Base-by-base conservation (phyloP, 2,113 vertebrate species). In the Rhynchopsitta pachyrhyncha region DNA sequence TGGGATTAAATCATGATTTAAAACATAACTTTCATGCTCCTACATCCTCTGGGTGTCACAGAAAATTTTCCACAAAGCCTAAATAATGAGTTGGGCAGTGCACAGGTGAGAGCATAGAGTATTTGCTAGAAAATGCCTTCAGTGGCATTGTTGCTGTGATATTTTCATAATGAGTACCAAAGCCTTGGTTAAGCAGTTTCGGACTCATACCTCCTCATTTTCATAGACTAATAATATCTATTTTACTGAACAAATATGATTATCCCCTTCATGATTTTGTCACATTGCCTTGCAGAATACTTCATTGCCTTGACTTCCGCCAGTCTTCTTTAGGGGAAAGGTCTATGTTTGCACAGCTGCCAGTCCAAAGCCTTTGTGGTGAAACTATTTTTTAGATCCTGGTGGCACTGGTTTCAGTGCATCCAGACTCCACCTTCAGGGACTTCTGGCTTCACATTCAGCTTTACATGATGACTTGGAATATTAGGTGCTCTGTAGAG, bases 371-470 rank as follows among this genome's bases (percentile, higher is more conserved):
- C 23, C 15, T 9, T 64, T 1, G 0, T 6, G 4, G 75, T 20
- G 42, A 77, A 90, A 37, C 22, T 60, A 20, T 31, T 76, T 63
- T 81, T 69, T 52, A 29, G 60, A 17, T 57, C 55, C 55, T 1
- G 0, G 7, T 63, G 42, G 63, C 22, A 24, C 1, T 0, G 0
- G 20, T 37, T 19, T 2, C 33, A n/a, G 25, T 44, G 28, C 14
- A 27, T 14, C 46, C 50, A 41, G 33, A 25, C 11, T 62, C 73
- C 69, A 71, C 62, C 75, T 66, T 46, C 39, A 71, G 49, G 44
- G 9, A 13, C 41, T 91, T 31, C 24, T 80, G 68, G 11, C 37
- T 78, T 78, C 55, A 24, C 1, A 0, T 78, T 66, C 62, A 79
- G 14, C 33, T 53, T 71, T 57, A 23, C 5, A 6, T 18, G n/a